A percentile compares a stretch with the other conserved stretches of the same genome.
phyloP scores from a whole-genome alignment of 1,140 invertebrate genomes.

The Tetragnatha versicolor region DNA sequence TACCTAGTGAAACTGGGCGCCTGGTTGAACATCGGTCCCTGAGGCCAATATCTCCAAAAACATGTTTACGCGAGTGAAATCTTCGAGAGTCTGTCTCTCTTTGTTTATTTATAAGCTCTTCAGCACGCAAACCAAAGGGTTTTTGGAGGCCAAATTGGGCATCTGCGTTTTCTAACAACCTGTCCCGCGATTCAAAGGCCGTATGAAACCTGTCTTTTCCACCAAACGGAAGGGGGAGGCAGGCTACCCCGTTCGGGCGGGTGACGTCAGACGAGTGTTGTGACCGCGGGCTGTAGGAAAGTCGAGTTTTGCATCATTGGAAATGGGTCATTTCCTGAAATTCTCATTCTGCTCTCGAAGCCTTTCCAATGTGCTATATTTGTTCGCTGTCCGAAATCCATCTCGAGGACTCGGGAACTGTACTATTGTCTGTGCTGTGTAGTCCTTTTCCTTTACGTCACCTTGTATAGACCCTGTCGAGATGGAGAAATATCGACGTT shows the following conservation, averaged over 20 bases:
- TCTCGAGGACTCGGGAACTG: no score
- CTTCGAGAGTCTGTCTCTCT: neutral
- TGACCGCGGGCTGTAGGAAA: constrained; percentile 21
- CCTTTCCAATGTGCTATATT: no score
- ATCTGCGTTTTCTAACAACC: constrained; percentile 19
- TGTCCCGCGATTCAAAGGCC: no score
- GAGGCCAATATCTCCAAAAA: neutral
- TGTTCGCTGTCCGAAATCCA: no score
- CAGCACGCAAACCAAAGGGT: neutral
- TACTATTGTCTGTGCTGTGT: no score
- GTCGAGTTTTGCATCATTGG: constrained; percentile 35
- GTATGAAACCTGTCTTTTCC: constrained; percentile 40
- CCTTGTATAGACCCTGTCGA: no score
- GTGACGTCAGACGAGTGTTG: constrained; percentile 25
- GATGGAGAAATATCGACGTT: no score
- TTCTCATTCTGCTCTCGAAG: neutral
- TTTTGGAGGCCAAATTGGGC: constrained; percentile 14
- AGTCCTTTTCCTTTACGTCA: no score
- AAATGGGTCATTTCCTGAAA: constrained; percentile 41
- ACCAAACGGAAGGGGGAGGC: neutral
- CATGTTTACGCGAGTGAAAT: neutral
- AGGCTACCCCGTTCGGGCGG: neutral
- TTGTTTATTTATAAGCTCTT: constrained; percentile 15
- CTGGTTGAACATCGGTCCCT: no score
- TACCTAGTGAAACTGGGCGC: no score